Evolutionary conservation across 2,113 vertebrate genomes (phyloP), one percentile per base, ranked within the genome.

Genomic region (Holacanthus passer): DNA sequence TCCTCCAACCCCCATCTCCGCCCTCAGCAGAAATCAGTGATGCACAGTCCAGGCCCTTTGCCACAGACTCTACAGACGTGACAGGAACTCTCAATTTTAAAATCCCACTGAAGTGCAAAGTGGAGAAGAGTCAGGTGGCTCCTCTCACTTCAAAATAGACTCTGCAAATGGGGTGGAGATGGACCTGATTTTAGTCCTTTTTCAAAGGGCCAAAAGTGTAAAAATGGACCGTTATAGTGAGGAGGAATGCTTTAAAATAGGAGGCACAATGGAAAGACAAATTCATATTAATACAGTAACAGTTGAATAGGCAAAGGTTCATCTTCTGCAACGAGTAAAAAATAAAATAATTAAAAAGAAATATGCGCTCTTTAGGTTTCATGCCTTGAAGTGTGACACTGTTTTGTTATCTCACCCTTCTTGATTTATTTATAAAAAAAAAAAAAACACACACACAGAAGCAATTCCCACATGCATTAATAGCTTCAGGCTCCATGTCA

Each of bases 11-110:
- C 10, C 29, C n/a, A 53, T 24, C 52, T 73, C 65, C 64, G 66
- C 53, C 62, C 69, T 84, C 77, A 76, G 74, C 60, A 79, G 71
- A 82, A 88, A 85, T 89, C 86, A 91, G 78, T 50, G 81, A 89
- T 47, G 59, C 87, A 87, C 55, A 84, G 60, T 87, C 79, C 78
- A 24, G 32, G 84, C 67, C 29, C 60, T 79, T 52, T 73, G 78
- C 67, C 60, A 77, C 50, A 59, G 45, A 56, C 39, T 79, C 32
- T 9, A 56, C 71, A 55, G 75, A 84, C n/a, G 3, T 85, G 89
- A 91, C 79, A 70, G 70, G 78, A 81, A 77, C 67, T 76, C 66
- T 82, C 82, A 85, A 89, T 88, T 88, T 82, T 66, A 20, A 88
- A 87, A 87, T 77, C 71, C 73, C 66, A 90, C 64, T 75, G 37